Percentiles rank a stretch among this genome's conserved stretches.
phyloP scores from a whole-genome alignment of 2,888 invertebrate genomes.

The Ethmia dodecea region DNA sequence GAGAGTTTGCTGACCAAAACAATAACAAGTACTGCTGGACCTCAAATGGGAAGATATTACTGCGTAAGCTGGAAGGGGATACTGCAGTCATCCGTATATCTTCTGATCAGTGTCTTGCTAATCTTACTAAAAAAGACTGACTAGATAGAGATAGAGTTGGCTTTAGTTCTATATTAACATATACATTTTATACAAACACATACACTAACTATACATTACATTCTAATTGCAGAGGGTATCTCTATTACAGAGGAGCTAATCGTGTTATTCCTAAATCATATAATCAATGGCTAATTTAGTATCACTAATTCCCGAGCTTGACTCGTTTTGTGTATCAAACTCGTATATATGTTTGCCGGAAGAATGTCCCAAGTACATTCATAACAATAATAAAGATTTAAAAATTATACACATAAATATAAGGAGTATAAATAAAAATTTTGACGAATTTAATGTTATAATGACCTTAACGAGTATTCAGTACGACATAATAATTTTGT shows the following conservation, averaged over 20 bases:
- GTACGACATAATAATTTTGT: neutral
- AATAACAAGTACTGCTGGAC: neutral
- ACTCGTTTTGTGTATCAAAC: neutral
- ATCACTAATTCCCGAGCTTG: neutral
- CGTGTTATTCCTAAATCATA: too few species aligned
- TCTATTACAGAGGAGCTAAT: too few species aligned
- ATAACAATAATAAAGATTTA: neutral
- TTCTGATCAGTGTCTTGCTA: neutral
- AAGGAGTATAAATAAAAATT: neutral
- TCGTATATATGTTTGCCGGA: neutral
- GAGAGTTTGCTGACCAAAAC: neutral
- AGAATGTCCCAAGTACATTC: neutral
- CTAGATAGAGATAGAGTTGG: too few species aligned
- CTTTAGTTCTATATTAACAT: too few species aligned
- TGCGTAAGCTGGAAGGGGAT: neutral
- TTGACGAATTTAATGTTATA: neutral
- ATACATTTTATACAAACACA: too few species aligned
- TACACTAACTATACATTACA: too few species aligned
- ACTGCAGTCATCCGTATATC: neutral
- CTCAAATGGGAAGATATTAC: neutral
- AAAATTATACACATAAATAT: neutral
- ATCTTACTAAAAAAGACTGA: neutral
- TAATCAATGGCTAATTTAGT: neutral
- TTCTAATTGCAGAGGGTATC: too few species aligned
- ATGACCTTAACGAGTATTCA: neutral